Conservation (phyloP, 2,888 invertebrate genomes). For the Miltochrista miniata region DNA sequence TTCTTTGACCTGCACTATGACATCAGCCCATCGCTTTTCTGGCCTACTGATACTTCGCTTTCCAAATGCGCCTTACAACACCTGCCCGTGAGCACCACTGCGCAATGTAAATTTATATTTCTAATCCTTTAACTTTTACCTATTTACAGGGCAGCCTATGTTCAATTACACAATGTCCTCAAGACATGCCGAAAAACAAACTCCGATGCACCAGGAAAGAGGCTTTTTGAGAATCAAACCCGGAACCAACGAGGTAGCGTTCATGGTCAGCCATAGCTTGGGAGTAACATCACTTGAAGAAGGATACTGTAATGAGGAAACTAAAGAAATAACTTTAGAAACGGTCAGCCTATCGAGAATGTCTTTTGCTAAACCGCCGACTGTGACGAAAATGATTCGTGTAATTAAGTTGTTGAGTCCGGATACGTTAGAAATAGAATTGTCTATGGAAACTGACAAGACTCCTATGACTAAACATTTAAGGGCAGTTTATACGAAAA, state of each 20-base stretch:
- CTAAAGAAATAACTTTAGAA: constrained; percentile 72
- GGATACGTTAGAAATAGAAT: constrained; percentile 64
- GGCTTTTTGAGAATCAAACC: constrained; percentile 85
- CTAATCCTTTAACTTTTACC: too few species aligned
- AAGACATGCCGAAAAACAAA: constrained; percentile 76
- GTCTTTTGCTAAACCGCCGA: constrained; percentile 79
- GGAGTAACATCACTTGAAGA: constrained; percentile 85
- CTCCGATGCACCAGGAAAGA: constrained; percentile 85
- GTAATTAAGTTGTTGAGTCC: constrained; percentile 54
- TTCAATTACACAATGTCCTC: constrained; percentile 81
- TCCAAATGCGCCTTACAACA: too few species aligned
- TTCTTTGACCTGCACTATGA: too few species aligned
- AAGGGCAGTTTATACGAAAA: constrained; percentile 73
- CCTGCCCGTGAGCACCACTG: too few species aligned
- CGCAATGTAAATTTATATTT: too few species aligned
- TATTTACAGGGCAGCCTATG: constrained; percentile 85
- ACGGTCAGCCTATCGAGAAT: constrained; percentile 76
- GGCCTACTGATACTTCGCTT: too few species aligned
- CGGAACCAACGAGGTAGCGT: constrained; percentile 75
- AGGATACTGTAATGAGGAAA: constrained; percentile 70
- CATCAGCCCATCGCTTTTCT: too few species aligned
- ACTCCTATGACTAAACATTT: constrained; percentile 82
- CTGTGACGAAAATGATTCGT: constrained; percentile 74
- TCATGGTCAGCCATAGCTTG: constrained; percentile 85
- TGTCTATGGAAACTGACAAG: constrained; percentile 82